Conservation (phyloP, 2,888 invertebrate species). For the Rhagonycha fulva region DNA sequence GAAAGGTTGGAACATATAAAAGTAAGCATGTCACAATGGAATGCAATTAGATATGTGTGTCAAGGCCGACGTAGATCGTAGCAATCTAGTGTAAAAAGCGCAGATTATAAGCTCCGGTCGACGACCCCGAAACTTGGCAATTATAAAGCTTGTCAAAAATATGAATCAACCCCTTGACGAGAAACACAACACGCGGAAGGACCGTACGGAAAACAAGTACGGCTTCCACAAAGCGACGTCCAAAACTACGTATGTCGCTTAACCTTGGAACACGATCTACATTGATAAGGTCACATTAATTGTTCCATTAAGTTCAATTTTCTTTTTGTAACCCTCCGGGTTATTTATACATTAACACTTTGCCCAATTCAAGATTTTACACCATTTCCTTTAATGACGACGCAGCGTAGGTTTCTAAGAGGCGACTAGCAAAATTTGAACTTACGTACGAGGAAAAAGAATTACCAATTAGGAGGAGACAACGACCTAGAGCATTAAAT, state of each 20-base stretch:
- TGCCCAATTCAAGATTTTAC: neutral
- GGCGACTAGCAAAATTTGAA: neutral
- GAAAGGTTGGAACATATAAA: constrained; percentile 17
- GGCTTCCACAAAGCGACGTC: constrained; percentile 3
- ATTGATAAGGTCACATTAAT: constrained; percentile 37
- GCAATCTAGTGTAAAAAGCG: constrained; percentile 29
- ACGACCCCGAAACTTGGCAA: constrained; percentile 12
- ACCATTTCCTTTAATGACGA: neutral
- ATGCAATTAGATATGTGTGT: constrained; percentile 30
- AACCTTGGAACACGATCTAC: constrained; percentile 26
- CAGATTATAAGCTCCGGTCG: constrained; percentile 18
- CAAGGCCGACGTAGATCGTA: constrained; percentile 28
- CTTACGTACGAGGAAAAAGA: neutral
- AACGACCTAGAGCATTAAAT: constrained; percentile 24
- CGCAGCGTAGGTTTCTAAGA: neutral
- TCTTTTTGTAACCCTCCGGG: constrained; percentile 13
- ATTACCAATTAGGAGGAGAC: constrained; percentile 8
- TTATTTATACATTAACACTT: neutral
- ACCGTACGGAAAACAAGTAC: neutral
- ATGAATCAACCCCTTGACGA: neutral
- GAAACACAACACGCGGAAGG: constrained; percentile 18
- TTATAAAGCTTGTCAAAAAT: constrained; percentile 4
- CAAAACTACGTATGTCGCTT: constrained; percentile 12
- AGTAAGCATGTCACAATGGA: constrained; percentile 30
- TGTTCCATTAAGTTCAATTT: constrained; percentile 35